Evolutionary conservation across 2,113 vertebrate species (phyloP), one percentile per base, ranked within the genome.

Genomic region (Indri indri): DNA sequence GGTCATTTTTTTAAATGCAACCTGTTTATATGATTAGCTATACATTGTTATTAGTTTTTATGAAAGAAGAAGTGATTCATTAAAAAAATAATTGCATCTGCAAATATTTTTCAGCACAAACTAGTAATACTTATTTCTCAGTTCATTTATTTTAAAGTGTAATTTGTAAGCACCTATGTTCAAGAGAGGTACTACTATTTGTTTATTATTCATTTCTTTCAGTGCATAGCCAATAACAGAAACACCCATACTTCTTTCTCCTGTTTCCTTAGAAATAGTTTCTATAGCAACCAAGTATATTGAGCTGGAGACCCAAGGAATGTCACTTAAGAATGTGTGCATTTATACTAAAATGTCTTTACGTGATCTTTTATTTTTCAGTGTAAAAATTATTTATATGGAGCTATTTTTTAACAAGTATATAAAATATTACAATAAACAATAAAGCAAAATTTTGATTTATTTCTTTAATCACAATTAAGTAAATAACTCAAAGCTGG

Each of bases 241-340:
- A 97, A 89, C 40, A 89, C 50, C 6, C 25, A 65, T 86, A 17
- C 30, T 97, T 91, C 95, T 91, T 95, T 95, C 91, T 98, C 20
- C 74, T 87, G 88, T 96, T 97, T 95, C 96, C 98, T 97, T 98
- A 97, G 96, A 96, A 93, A 98, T 96, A 2, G 92, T 98, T 98
- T 98, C 98, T 95, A 96, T 97, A 88, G 98, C 85, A 98, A 98
- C 98, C 22, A 90, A 66, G 47, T 96, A 96, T 97, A 95, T 94
- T 86, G 88, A 96, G 50, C 73, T 96, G 82, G 63, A 88, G 80
- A 93, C 52, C 68, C 47, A 92, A 92, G 77, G 84, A 94, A 87
- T 95, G 91, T 84, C 65, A 90, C 81, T 71, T 86, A 47, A 94
- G 90, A 95, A 25, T 87, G 47, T 90, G 63, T 94, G 12, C 30